Conservation (phyloP, 2,888 invertebrate genomes). For the Meteorus colon region DNA sequence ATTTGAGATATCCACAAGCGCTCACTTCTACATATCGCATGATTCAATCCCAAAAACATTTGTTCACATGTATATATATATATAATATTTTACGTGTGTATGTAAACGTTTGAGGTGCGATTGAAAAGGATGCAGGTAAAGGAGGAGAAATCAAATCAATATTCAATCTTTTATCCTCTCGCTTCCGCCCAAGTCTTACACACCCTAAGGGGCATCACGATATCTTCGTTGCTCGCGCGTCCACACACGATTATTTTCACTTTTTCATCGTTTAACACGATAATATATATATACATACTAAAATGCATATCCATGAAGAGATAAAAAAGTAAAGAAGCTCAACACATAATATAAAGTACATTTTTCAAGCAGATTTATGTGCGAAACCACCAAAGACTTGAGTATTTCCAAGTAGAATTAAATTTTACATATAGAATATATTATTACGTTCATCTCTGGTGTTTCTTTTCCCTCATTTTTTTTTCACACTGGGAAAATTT, state of each 20-base stretch:
- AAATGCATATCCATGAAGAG: not conserved
- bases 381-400: no score
- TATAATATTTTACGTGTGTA: not conserved
- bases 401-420: constrained; percentile 15
- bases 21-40: constrained; percentile 8
- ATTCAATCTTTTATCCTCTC: constrained; percentile 35
- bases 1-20: constrained; percentile 38
- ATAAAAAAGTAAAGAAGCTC: constrained; percentile 7
- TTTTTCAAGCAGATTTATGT: not conserved
- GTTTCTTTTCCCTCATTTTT: constrained; percentile 35
- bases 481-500: constrained; percentile 46
- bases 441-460: constrained; percentile 10
- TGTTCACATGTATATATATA: constrained; percentile 14
- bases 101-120: constrained; percentile 1
- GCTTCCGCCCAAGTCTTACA: constrained; percentile 21
- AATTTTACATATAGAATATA: constrained; percentile 1
- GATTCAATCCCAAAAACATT: constrained; percentile 6
- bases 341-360: not conserved
- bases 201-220: constrained; percentile 7
- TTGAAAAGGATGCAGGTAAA: constrained; percentile 11
- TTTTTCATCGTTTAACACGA: constrained; percentile 36
- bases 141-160: constrained; percentile 43
- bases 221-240: constrained; percentile 4
- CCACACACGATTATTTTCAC: constrained; percentile 43
- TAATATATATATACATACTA: not conserved